These are phyloP conservation scores for Benitochromis conjunctus DNA, from an alignment of 2,113 vertebrate genomes.

Conservation along the genomic window DNA sequence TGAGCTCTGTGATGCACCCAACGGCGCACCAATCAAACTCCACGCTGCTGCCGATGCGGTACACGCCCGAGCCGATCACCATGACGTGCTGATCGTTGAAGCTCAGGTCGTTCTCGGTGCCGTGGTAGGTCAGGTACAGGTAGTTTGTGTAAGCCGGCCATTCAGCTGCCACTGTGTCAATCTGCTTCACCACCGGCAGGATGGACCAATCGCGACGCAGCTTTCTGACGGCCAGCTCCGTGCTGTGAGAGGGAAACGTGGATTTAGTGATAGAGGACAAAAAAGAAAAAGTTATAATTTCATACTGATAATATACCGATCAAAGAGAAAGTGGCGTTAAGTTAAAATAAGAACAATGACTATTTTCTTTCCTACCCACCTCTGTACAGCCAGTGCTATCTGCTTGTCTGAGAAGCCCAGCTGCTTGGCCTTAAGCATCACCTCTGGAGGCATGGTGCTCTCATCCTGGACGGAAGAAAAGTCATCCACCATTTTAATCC, in stretches of 20 bases:
- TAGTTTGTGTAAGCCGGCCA: conserved; percentile 97
- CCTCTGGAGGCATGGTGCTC: conserved; percentile 74
- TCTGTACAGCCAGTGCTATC: conserved; percentile 89
- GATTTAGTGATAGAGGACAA: background rate
- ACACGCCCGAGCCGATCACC: conserved; percentile 95
- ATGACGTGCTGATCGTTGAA: conserved; percentile 86
- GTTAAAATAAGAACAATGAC: fast-evolving
- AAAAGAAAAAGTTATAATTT: too few relatives aligned
- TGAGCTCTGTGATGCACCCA: conserved; percentile 91
- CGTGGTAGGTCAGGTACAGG: conserved; percentile 93
- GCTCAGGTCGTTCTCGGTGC: conserved; percentile 80
- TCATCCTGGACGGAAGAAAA: conserved; percentile 34
- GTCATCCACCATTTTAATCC: background rate
- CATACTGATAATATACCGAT: background rate
- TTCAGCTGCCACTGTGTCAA: conserved; percentile 93
- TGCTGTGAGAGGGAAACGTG: conserved; percentile 67
- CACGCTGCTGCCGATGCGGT: conserved; percentile 95
- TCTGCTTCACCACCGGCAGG: conserved; percentile 92
- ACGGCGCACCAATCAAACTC: conserved; percentile 98
- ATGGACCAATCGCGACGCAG: conserved; percentile 87
- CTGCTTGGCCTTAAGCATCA: conserved; percentile 87
- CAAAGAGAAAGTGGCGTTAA: background rate
- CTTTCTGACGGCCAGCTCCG: conserved; percentile 90
- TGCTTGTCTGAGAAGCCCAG: conserved; percentile 97
- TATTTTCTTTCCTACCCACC: conserved; percentile 62